Conservation (phyloP, 1,140 invertebrate species). For the Atta cephalotes region DNA sequence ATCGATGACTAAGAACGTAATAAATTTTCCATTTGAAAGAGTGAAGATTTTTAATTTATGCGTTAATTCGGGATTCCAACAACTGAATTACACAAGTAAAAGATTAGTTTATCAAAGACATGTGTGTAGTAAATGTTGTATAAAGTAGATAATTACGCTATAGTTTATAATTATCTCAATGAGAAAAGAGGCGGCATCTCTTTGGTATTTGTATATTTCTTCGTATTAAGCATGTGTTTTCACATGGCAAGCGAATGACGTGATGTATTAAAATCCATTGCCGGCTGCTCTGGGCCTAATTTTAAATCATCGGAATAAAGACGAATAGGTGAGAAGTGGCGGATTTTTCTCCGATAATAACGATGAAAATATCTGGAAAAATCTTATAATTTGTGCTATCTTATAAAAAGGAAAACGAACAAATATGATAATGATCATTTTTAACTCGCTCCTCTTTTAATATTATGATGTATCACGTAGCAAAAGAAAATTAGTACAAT, state of each 20-base stretch:
- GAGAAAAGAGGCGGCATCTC: constrained; percentile 67
- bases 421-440: constrained; percentile 38
- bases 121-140: constrained; percentile 80
- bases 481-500: constrained; percentile 34
- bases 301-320: constrained; percentile 47
- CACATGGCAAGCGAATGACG: constrained; percentile 56
- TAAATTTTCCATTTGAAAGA: constrained; percentile 33
- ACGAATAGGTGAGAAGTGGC: neutral
- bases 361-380: constrained; percentile 21
- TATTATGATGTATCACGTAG: constrained; percentile 43
- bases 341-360: constrained; percentile 12
- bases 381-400: constrained; percentile 29
- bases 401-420: constrained; percentile 8
- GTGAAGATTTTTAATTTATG: neutral
- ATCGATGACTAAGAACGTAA: constrained; percentile 18
- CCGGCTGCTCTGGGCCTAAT: constrained; percentile 76
- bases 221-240: constrained; percentile 67
- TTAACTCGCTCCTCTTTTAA: constrained; percentile 47
- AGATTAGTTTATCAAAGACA: constrained; percentile 75
- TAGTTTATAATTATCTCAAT: constrained; percentile 74
- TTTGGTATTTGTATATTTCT: constrained; percentile 74
- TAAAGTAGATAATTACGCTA: constrained; percentile 77
- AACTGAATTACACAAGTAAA: constrained; percentile 79
- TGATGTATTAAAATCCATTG: constrained; percentile 64
- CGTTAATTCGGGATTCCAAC: constrained; percentile 17